phyloP scores from a whole-genome alignment of 1,140 invertebrate species.

The Cotesia chilonis region DNA sequence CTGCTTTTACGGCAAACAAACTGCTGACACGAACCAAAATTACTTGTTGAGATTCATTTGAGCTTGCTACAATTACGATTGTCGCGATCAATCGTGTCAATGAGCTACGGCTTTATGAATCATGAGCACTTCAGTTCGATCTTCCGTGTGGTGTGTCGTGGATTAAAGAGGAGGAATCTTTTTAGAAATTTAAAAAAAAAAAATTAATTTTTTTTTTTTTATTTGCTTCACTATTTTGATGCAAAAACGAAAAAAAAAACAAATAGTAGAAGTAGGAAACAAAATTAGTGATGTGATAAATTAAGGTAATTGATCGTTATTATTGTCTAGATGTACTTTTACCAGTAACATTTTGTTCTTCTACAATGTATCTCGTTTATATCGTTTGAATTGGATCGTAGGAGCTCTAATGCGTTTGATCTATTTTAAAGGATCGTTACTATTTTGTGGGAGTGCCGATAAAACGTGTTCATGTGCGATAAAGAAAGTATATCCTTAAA shows the following conservation, averaged over 20 bases:
- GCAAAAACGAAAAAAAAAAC: no score
- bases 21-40: slow-evolving; percentile 5
- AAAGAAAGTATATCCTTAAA: slow-evolving; percentile 23
- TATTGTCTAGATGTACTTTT: neutral
- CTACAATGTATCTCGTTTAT: neutral
- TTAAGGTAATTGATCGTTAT: neutral
- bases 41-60: slow-evolving; percentile 11
- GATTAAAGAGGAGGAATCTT: no score
- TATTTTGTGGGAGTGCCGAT: slow-evolving; percentile 23
- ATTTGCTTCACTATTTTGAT: no score
- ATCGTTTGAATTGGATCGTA: neutral
- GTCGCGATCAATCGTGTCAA: neutral
- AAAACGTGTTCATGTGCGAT: slow-evolving; percentile 21
- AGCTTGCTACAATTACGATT: neutral
- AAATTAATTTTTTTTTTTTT: no score
- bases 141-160: no score
- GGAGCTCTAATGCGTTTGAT: slow-evolving; percentile 25
- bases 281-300: no score
- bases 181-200: no score
- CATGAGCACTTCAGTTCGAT: no score
- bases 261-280: no score
- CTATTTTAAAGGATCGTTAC: slow-evolving; percentile 24
- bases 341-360: neutral
- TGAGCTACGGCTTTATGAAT: neutral
- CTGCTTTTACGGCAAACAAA: neutral